Evolutionary conservation across 2,113 vertebrate species (phyloP).

Genomic region (Sphaerodactylus townsendi): DNA sequence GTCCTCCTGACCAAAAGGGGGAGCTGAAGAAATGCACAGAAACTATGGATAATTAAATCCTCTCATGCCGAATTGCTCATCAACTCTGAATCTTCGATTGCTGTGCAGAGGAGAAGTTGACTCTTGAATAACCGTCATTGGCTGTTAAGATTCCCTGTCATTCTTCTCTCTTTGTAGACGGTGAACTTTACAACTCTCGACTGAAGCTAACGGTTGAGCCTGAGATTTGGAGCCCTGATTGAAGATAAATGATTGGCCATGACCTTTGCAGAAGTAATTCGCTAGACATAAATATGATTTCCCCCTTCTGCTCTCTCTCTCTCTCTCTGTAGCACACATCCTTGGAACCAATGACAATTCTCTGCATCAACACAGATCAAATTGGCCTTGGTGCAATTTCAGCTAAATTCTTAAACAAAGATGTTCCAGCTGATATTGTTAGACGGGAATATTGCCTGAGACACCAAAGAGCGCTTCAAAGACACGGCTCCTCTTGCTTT

Average conservation of each 20-base stretch:
- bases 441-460: background rate
- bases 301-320: no score
- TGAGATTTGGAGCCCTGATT: conserved; percentile 39
- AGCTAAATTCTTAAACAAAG: background rate
- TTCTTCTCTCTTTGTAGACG: conserved; percentile 32
- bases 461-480: background rate
- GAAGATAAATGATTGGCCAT: conserved; percentile 3
- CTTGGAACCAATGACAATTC: background rate
- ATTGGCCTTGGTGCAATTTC: background rate
- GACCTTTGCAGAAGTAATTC: background rate
- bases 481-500: background rate
- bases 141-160: conserved; percentile 48
- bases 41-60: conserved; percentile 56
- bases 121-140: conserved; percentile 51
- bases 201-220: conserved; percentile 52
- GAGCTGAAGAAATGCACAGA: conserved; percentile 30
- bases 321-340: no score
- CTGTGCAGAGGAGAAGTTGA: conserved; percentile 36
- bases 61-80: conserved; percentile 37
- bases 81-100: conserved; percentile 56
- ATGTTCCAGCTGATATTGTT: background rate
- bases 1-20: background rate
- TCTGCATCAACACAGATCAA: background rate
- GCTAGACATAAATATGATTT: background rate
- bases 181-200: conserved; percentile 52